Percentiles rank a stretch among this genome's conserved stretches.
Evolutionary conservation across 2,797 vertebrate species (phyloP).

Genomic region (Phaenicophaeus curvirostris): DNA sequence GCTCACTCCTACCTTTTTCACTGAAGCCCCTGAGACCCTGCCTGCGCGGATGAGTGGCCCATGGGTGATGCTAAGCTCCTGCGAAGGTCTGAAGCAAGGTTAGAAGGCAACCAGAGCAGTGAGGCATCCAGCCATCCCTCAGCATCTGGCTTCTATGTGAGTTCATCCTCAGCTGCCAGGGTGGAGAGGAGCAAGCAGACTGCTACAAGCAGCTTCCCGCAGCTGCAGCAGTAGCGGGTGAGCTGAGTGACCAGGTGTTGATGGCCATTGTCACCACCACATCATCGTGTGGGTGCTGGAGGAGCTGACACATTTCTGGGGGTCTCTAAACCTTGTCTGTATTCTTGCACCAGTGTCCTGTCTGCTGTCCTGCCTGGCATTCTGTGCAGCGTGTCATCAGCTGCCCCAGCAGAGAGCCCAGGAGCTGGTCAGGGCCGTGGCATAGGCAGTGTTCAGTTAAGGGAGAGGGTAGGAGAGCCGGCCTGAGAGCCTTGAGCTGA

Average conservation of each 20-base stretch:
- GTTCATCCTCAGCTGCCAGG: background rate
- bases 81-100: background rate
- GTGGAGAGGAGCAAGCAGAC: background rate
- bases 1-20: background rate
- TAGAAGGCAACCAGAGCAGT: background rate
- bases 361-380: background rate
- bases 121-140: background rate
- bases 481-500: background rate
- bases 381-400: background rate
- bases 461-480: background rate
- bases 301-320: background rate
- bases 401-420: background rate
- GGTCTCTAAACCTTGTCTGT: background rate
- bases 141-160: background rate
- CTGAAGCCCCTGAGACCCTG: background rate
- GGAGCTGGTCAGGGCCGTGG: background rate
- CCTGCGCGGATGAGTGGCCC: background rate
- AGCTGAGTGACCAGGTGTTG: background rate
- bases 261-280: background rate
- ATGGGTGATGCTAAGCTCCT: background rate
- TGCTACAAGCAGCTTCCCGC: background rate
- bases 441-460: background rate
- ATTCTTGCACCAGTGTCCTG: background rate
- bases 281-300: fast-evolving
- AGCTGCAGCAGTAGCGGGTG: background rate